Evolutionary conservation across 2,113 vertebrate genomes (phyloP), one percentile per base, ranked within the genome.

Genomic region (Seriola dumerili): DNA sequence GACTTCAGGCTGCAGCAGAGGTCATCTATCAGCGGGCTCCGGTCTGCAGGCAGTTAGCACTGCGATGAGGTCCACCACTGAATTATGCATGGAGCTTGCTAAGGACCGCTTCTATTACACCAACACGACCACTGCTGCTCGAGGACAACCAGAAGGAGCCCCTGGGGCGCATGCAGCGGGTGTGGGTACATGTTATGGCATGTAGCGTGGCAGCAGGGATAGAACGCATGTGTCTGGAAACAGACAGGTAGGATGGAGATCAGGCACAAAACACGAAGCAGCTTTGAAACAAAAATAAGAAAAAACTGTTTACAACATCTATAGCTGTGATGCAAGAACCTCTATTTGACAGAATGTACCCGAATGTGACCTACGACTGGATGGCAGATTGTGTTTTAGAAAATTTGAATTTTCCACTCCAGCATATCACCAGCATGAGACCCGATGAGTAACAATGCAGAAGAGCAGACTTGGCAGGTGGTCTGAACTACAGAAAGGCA

Each of bases 51-150:
- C 93, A 85, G 88, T 85, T 79, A 86, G 85, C 72, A 21, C 55
- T 7, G 7, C 44, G 48, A 83, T 85, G 84, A 84, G 78, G 62
- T 66, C 82, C 77, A 36, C 73, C 21, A 6, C 38, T 93, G 80
- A 92, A 94, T 93, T 89, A 93, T 92, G 80, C 84, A 94, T 92
- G 72, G 63, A 6, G 76, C 75, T 67, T 46, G 16, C 66, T 34
- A 10, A 81, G 76, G 64, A 75, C 9, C 63, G 72, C 68, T 87
- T 75, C 76, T 52, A 59, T 90, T 90, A 85, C 81, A 68, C 68
- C 32, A 73, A 62, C 84, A 80, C 38, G 11, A 52, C 76, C 59
- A 36, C 73, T 69, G 25, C 25, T 63, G 62, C 58, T 64, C 0
- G n/a, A 63, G 59, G 40, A 81, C 71, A 61, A 67, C 25, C 8